These are phyloP conservation scores for Zapus hudsonius DNA, from an alignment of 2,113 vertebrate genomes.

Conservation along the genomic window DNA sequence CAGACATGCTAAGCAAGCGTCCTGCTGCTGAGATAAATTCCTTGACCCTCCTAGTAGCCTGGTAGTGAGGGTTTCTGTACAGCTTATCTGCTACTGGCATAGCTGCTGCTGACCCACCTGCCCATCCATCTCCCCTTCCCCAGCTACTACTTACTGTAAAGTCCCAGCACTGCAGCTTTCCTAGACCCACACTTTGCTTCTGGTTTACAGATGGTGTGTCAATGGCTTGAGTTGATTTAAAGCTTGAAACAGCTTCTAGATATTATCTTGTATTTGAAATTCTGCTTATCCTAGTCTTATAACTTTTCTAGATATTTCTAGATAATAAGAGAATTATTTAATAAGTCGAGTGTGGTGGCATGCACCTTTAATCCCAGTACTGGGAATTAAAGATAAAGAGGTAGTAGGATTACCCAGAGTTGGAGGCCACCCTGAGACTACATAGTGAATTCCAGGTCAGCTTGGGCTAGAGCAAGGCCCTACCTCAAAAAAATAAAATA, in stretches of 20 bases:
- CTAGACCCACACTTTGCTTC: neutral
- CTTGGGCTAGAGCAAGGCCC: too few species aligned
- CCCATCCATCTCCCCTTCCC: neutral
- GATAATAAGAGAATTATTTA: neutral
- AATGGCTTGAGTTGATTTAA: neutral
- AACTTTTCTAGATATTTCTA: constrained; percentile 18
- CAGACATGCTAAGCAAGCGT: neutral
- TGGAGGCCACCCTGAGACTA: too few species aligned
- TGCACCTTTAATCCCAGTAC: too few species aligned
- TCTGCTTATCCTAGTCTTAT: neutral
- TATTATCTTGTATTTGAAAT: constrained; percentile 16
- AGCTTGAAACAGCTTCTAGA: neutral
- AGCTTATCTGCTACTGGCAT: neutral
- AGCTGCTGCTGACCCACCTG: neutral
- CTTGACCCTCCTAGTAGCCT: neutral
- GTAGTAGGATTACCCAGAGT: too few species aligned
- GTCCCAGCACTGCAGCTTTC: neutral
- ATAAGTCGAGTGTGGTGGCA: too few species aligned
- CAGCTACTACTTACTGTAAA: neutral
- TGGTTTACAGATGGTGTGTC: neutral
- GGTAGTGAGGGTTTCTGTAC: neutral
- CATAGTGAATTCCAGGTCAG: too few species aligned
- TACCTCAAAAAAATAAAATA: too few species aligned
- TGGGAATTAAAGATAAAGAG: too few species aligned
- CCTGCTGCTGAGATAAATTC: neutral